Evolutionary conservation across 2,888 invertebrate species (phyloP).

Genomic region (Chironomus riparius): DNA sequence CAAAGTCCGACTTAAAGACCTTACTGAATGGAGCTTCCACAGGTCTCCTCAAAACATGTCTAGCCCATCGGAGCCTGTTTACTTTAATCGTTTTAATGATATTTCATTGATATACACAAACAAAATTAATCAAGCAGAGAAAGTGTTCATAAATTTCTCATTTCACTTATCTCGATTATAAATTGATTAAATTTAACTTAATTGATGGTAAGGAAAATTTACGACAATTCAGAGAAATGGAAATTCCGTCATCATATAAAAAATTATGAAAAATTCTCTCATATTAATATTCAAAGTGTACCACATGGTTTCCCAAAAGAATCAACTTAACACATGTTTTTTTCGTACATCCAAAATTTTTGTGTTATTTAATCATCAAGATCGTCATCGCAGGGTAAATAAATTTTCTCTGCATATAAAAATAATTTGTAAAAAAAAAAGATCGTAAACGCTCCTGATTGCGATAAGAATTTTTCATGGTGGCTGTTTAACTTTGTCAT

Average conservation of each 20-base stretch:
- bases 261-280: neutral
- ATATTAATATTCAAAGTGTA: neutral
- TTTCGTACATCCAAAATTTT: neutral
- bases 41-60: no score
- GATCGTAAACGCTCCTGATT: neutral
- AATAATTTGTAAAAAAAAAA: neutral
- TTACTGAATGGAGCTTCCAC: no score
- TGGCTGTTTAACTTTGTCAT: neutral
- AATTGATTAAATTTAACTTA: slow-evolving; percentile 20
- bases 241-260: slow-evolving; percentile 13
- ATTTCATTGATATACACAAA: no score
- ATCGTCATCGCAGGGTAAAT: no score
- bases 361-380: no score
- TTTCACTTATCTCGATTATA: neutral
- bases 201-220: slow-evolving; percentile 18
- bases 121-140: neutral
- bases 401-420: neutral
- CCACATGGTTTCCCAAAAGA: neutral
- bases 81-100: no score
- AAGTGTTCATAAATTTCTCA: slow-evolving; percentile 11
- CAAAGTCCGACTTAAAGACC: no score
- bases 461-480: neutral
- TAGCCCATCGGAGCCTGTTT: no score
- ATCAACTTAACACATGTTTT: neutral
- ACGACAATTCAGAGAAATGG: neutral